Evolutionary conservation across 2,888 invertebrate species (phyloP), one percentile per base, ranked within the genome.

Genomic region (Parasteatoda lunata): DNA sequence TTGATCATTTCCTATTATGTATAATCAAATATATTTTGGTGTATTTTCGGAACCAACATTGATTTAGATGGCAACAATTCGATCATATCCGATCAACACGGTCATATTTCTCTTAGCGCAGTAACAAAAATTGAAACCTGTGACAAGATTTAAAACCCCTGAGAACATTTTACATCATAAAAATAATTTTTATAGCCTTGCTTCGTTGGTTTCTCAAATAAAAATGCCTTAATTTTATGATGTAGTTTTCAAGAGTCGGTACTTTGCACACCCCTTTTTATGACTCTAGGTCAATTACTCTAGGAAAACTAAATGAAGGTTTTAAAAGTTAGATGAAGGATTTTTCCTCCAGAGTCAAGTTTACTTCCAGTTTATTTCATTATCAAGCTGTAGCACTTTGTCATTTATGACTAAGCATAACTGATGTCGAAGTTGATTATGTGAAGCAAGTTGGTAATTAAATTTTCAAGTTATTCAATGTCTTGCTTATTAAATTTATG

Each of bases 131-230:
- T 70, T 70, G 70, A 70, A 49, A 70, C 70, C 9, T 13, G 70
- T 45, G 11, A 30, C 65, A 72, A 70, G 80, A 80, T 80, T 80
- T 80, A 80, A 73, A 54, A 66, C 49, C 80, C 15, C 66, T 4
- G 49, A 65, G 72, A 65, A 51, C 72, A 72, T 66, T 80, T 65
- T 73, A 65, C 71, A 65, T 51, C 72, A 51, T 73, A 71, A 80
- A 64, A 47, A 51, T 65, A 80, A 80, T 80, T 80, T 79, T 80
- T 80, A 80, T 65, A 65, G 66, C 65, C 72, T 59, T 49, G 15
- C 66, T 52, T 49, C 30, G 49, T 59, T 71, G 49, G 54, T 70
- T 64, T 77, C 68, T 54, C 48, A 64, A 71, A 79, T 70, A 73
- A 73, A 72, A 72, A 65, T 45, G 49, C 59, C 52, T 49, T 64